Conservation (phyloP, 2,888 invertebrate genomes). For the Athalia rosae region DNA sequence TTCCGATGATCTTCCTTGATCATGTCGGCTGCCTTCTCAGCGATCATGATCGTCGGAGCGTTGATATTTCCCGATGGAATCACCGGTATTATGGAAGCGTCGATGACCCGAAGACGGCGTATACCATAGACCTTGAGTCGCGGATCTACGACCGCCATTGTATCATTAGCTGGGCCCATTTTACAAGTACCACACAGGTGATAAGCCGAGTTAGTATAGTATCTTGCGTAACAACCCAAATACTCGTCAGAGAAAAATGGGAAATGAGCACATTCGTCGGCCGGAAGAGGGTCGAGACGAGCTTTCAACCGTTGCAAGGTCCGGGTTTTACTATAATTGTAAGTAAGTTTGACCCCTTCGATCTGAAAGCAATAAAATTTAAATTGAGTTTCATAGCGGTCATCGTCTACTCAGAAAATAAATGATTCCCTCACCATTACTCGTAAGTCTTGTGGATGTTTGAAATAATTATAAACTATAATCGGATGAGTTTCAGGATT, state of each 20-base stretch:
- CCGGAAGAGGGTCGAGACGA: conserved; percentile 79
- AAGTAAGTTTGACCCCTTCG: conserved; percentile 84
- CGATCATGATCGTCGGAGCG: conserved; percentile 89
- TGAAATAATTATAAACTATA: conserved; percentile 91
- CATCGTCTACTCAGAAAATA: too few species aligned
- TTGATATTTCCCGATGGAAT: conserved; percentile 89
- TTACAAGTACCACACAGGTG: conserved; percentile 89
- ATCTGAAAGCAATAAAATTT: conserved; percentile 73
- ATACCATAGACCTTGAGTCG: conserved; percentile 82
- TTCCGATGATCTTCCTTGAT: conserved; percentile 80
- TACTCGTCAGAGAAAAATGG: conserved; percentile 83
- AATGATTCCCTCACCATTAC: conserved; percentile 75
- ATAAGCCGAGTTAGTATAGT: conserved; percentile 87
- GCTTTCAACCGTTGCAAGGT: conserved; percentile 79
- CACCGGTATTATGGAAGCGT: conserved; percentile 89
- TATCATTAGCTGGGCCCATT: conserved; percentile 82
- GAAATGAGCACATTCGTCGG: conserved; percentile 81
- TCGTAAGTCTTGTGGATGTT: conserved; percentile 82
- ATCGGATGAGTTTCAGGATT: conserved; percentile 84
- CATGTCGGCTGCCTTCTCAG: conserved; percentile 88
- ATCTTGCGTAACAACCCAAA: conserved; percentile 84
- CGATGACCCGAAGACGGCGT: conserved; percentile 81
- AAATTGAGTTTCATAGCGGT: too few species aligned
- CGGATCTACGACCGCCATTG: conserved; percentile 82
- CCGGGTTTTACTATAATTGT: conserved; percentile 78